phyloP scores from a whole-genome alignment of 1,140 invertebrate species.

The Drosophila pseudoobscura region DNA sequence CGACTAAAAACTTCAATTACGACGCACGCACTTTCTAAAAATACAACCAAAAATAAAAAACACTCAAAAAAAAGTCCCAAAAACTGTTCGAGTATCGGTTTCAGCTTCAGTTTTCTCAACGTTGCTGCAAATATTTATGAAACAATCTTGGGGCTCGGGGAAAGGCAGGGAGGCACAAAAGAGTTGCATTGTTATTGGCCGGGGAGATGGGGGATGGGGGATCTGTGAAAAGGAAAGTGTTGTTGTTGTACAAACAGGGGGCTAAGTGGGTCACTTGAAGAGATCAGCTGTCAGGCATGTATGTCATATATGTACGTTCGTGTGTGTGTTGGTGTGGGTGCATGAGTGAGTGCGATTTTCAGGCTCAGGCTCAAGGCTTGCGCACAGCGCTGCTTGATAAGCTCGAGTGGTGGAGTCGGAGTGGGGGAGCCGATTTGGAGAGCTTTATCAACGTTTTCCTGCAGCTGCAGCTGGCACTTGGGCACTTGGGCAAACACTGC shows the following conservation, averaged over 20 bases:
- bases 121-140: conserved; percentile 69
- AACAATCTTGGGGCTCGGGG: conserved; percentile 52
- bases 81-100: conserved; percentile 20
- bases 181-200: conserved; percentile 58
- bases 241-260: conserved; percentile 49
- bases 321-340: conserved; percentile 20
- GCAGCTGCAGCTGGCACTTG: conserved; percentile 50
- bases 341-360: conserved; percentile 10
- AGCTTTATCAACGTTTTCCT: conserved; percentile 32
- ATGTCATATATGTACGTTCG: neutral
- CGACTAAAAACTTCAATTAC: conserved; percentile 65
- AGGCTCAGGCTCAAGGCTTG: conserved; percentile 71
- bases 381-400: conserved; percentile 11
- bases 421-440: conserved; percentile 19
- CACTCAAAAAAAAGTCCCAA: conserved; percentile 15
- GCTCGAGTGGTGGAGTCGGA: conserved; percentile 2
- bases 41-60: conserved; percentile 17
- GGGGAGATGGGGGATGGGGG: neutral
- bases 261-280: conserved; percentile 77
- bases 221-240: conserved; percentile 72
- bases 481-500: conserved; percentile 59
- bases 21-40: conserved; percentile 77
- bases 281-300: conserved; percentile 68
- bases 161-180: conserved; percentile 39
- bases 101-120: conserved; percentile 19